A percentile compares a stretch with the other conserved stretches of the same genome.
These are phyloP conservation scores for Boleophthalmus pectinirostris DNA, from an alignment of 2,113 vertebrate genomes.

Conservation along the genomic window DNA sequence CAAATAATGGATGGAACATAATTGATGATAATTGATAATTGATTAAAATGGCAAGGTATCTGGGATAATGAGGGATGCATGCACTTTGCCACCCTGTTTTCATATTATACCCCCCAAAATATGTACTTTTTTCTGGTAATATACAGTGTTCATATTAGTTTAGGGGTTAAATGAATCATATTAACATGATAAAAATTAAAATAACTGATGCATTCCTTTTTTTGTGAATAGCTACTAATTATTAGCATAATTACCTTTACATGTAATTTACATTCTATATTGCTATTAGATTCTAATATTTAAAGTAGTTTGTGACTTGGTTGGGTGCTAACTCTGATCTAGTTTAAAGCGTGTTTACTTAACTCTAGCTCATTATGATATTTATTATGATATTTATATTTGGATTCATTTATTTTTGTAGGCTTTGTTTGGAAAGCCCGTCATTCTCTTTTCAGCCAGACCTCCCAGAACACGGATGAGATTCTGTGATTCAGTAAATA, in stretches of 20 bases:
- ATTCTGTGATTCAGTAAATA: slow-evolving; percentile 36
- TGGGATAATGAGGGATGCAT: no score
- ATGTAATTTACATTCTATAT: not conserved
- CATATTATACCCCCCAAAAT: no score
- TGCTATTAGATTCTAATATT: not conserved
- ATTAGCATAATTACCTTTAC: not conserved
- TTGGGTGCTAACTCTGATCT: not conserved
- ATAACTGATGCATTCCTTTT: no score
- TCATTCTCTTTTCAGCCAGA: slow-evolving; percentile 18
- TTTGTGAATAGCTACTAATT: no score
- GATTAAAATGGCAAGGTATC: no score
- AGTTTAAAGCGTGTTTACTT: not conserved
- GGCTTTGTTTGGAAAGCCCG: slow-evolving; percentile 20
- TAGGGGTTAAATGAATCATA: no score
- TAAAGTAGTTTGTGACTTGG: not conserved
- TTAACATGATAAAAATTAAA: no score
- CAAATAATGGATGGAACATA: not conserved
- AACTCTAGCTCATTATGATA: not conserved
- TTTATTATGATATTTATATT: not conserved
- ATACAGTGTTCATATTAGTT: no score
- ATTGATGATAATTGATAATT: not conserved
- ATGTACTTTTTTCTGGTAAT: no score
- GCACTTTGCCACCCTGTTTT: no score
- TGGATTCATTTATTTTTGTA: slow-evolving; percentile 25
- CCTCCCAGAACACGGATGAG: slow-evolving; percentile 48